Evolutionary conservation across 2,888 invertebrate species (phyloP), one percentile per base, ranked within the genome.

Genomic region (Eupithecia vulgata): DNA sequence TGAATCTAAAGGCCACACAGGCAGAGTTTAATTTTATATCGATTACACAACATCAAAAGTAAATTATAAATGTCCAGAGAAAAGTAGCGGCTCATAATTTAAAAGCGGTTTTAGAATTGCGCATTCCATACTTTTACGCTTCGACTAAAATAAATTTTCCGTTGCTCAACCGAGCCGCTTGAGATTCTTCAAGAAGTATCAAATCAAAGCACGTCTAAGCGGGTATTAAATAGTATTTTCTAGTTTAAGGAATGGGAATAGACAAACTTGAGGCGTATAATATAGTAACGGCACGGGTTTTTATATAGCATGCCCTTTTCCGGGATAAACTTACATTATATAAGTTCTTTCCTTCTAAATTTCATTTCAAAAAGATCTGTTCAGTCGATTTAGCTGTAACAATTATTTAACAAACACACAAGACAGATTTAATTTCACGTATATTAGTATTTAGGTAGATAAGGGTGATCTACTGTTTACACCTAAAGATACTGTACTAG

Each of bases 131-230:
- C 79, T 83, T 82, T 81, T 48, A 82, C 76, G 68, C 71, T 81
- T 78, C 68, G 77, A 82, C 79, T 79, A 81, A 83, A 83, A 83
- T 85, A 82, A 80, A 75, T 83, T 79, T 83, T 78, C 81, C 75
- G 80, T 77, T 81, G 71, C 75, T 77, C 79, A 82, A 76, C 71
- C 72, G 73, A 73, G 76, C 59, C 69, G 66, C 68, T 71, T 69
- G 57, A 75, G 65, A 67, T 70, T 72, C 57, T 64, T 64, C 73
- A 75, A 65, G 37, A 69, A 73, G 71, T 77, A 59, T 62, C 70
- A 73, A 72, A 67, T 69, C 68, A 45, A 69, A 66, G 73, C 5
- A 25, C 25, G 25, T 45, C 5, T 45, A 37, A 37, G 4, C 0
- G 1, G 0, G n/a, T 48, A 52, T 52, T 21, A 30, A 30, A 30